phyloP scores from a whole-genome alignment of 2,888 invertebrate species.

The Rhingia campestris region DNA sequence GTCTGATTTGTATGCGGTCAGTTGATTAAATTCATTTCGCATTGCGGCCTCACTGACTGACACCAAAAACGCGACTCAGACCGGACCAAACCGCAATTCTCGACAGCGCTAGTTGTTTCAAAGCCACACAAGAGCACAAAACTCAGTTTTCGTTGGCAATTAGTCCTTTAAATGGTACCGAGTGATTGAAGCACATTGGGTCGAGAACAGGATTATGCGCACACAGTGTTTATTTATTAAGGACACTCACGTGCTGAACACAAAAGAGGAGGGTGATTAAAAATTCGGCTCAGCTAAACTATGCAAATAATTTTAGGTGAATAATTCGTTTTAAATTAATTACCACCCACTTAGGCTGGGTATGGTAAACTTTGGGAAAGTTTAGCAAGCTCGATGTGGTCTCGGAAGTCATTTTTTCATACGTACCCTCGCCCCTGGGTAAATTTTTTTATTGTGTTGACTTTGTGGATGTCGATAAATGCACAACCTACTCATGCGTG shows the following conservation, averaged over 20 bases:
- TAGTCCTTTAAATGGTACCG: conserved; percentile 21
- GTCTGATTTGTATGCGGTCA: conserved; percentile 64
- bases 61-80: conserved; percentile 31
- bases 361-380: conserved; percentile 11
- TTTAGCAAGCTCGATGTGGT: conserved; percentile 17
- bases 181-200: conserved; percentile 7
- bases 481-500: not conserved
- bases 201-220: conserved; percentile 38
- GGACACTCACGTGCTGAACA: conserved; percentile 13
- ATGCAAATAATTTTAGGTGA: conserved; percentile 60
- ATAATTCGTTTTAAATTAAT: conserved; percentile 66
- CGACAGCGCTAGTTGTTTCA: conserved; percentile 7
- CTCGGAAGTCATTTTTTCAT: conserved; percentile 2
- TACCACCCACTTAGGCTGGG: conserved; percentile 2
- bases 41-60: conserved; percentile 42
- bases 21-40: conserved; percentile 71
- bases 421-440: not conserved
- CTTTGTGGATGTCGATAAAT: conserved; percentile 11
- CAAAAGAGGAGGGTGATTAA: conserved; percentile 39
- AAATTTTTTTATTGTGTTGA: not conserved
- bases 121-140: not conserved
- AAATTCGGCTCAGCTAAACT: conserved; percentile 54
- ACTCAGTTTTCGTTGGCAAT: conserved; percentile 12
- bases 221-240: conserved; percentile 44
- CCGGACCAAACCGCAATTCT: conserved; percentile 8